Conservation (phyloP, 2,113 vertebrate genomes). For the Megaceryle torquata region DNA sequence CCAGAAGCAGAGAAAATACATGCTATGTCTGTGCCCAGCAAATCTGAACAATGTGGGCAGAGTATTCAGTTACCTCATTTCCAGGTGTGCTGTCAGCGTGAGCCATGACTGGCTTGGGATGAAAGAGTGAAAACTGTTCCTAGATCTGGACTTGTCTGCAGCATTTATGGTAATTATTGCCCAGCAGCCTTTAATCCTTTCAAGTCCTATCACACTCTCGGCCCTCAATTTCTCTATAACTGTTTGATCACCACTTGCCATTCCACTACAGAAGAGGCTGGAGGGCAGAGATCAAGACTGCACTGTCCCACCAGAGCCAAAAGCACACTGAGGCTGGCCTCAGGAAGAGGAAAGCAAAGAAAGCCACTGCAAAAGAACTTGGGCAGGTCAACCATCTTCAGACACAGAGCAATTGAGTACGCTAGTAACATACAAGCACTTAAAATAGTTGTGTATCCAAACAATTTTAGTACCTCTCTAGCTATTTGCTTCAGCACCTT, state of each 20-base stretch:
- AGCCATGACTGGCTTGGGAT: conserved; percentile 39
- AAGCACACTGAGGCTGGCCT: too few relatives aligned
- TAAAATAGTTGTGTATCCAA: neutral
- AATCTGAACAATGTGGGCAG: conserved; percentile 38
- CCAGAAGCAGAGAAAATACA: conserved; percentile 20
- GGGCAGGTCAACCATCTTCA: neutral
- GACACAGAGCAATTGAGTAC: accelerated
- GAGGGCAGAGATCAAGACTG: neutral
- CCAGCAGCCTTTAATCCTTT: neutral
- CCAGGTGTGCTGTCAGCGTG: conserved; percentile 50
- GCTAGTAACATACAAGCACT: neutral
- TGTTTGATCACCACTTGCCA: neutral
- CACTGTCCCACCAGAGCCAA: neutral
- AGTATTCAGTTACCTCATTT: conserved; percentile 51
- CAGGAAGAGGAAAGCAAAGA: neutral
- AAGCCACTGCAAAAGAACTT: neutral
- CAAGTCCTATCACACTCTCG: neutral
- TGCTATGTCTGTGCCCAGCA: neutral
- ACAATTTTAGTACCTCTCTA: neutral
- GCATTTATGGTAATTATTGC: neutral
- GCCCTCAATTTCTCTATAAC: neutral
- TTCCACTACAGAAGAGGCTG: neutral
- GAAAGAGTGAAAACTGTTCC: conserved; percentile 28
- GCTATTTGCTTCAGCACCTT: neutral
- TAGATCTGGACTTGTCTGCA: conserved; percentile 17